phyloP scores from a whole-genome alignment of 2,113 vertebrate genomes.

The Apteryx owenii region DNA sequence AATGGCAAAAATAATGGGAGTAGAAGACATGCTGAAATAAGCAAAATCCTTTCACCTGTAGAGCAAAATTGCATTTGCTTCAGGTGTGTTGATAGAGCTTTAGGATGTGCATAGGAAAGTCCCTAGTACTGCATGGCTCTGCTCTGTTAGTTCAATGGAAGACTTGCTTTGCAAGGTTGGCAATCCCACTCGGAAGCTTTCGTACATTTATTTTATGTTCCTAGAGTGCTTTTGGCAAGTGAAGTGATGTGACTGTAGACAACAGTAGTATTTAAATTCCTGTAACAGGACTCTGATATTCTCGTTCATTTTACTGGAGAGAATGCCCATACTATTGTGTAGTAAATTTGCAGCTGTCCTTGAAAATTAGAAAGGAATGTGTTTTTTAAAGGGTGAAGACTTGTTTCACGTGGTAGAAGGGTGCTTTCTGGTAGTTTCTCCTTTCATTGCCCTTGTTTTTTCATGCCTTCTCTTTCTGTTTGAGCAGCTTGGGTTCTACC shows the following conservation, averaged over 20 bases:
- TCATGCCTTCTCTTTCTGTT: neutral
- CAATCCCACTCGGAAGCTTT: neutral
- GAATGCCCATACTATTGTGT: neutral
- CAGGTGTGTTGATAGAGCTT: neutral
- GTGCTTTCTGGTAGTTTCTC: neutral
- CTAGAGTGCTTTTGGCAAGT: neutral
- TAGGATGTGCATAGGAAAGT: neutral
- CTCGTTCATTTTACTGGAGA: neutral
- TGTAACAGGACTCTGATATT: neutral
- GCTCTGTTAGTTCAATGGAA: neutral
- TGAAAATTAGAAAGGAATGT: fast-evolving
- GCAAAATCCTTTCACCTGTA: neutral
- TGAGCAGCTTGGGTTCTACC: neutral
- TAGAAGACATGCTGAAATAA: neutral
- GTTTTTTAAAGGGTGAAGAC: fast-evolving
- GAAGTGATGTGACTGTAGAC: neutral
- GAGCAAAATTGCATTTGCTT: neutral
- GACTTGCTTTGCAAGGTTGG: neutral
- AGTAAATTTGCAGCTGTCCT: fast-evolving
- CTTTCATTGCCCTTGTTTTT: neutral
- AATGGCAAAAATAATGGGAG: neutral
- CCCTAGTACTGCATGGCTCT: neutral
- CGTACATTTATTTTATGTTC: neutral
- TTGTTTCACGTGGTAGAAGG: neutral
- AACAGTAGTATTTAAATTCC: neutral